These are phyloP conservation scores for Amiota minor DNA, from an alignment of 2,888 invertebrate species.

Conservation along the genomic window DNA sequence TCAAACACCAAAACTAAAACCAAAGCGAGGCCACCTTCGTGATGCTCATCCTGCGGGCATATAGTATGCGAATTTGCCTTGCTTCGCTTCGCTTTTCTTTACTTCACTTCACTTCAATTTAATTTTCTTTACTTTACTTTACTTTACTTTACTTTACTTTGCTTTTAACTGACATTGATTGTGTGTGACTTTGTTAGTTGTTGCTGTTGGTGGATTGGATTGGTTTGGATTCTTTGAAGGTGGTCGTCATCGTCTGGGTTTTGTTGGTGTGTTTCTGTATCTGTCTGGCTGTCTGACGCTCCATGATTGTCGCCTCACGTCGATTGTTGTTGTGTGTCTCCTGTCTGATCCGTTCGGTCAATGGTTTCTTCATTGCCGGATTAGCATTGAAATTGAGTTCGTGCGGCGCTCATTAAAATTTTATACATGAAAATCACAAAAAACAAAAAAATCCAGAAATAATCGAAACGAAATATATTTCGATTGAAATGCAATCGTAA, in stretches of 20 bases:
- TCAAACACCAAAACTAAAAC: background rate
- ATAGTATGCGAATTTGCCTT: constrained; percentile 47
- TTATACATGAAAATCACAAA: constrained; percentile 60
- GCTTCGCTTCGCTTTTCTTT: background rate
- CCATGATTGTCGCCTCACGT: constrained; percentile 10
- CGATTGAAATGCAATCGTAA: constrained; percentile 24
- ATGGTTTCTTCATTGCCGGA: constrained; percentile 56
- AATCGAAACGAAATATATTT: constrained; percentile 43
- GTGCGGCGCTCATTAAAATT: constrained; percentile 67
- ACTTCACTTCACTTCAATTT: too few relatives aligned
- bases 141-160: too few relatives aligned
- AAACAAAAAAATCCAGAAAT: too few relatives aligned
- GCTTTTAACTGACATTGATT: too few relatives aligned
- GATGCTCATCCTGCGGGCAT: constrained; percentile 63
- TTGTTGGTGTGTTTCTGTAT: constrained; percentile 18
- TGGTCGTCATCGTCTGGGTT: background rate
- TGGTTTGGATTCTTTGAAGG: background rate
- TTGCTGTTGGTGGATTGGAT: constrained; percentile 1
- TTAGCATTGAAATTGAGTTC: constrained; percentile 67
- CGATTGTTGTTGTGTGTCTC: constrained; percentile 43
- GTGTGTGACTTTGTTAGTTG: background rate
- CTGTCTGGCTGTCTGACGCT: constrained; percentile 5
- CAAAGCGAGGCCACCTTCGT: constrained; percentile 60
- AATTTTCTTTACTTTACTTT: too few relatives aligned
- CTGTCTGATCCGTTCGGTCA: constrained; percentile 23